Evolutionary conservation across 2,113 vertebrate species (phyloP).

Genomic region (Eclectus roratus): DNA sequence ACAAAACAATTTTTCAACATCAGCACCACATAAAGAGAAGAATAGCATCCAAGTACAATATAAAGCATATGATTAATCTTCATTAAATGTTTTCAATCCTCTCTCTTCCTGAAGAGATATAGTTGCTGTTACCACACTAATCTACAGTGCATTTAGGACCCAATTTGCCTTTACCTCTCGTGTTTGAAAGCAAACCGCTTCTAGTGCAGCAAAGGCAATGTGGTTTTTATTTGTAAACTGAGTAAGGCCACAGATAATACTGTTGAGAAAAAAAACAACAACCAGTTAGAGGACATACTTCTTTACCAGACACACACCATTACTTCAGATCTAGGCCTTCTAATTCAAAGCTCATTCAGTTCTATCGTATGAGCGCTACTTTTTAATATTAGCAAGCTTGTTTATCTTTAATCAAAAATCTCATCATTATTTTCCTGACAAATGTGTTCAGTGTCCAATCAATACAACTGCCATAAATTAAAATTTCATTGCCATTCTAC

Average conservation of each 20-base stretch:
- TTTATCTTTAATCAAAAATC: neutral
- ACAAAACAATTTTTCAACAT: neutral
- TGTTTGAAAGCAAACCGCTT: constrained; percentile 97
- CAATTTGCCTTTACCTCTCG: constrained; percentile 83
- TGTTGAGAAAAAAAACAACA: constrained; percentile 48
- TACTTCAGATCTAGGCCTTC: neutral
- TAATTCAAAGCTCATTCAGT: neutral
- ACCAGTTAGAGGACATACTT: neutral
- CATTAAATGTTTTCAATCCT: neutral
- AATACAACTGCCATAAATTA: neutral
- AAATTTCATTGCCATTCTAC: neutral
- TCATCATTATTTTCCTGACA: neutral
- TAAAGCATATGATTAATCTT: neutral
- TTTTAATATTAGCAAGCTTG: neutral
- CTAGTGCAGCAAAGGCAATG: constrained; percentile 95
- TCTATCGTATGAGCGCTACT: neutral
- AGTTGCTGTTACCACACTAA: neutral
- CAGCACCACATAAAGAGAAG: neutral
- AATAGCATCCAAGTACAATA: neutral
- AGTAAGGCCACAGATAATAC: constrained; percentile 98
- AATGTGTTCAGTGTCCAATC: neutral
- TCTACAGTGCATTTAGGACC: neutral
- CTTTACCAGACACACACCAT: neutral
- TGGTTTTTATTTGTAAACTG: constrained; percentile 98
- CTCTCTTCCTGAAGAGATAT: neutral